These are phyloP conservation scores for Corythoichthys haematopterus DNA, from an alignment of 2,113 vertebrate genomes.

Conservation along the genomic window DNA sequence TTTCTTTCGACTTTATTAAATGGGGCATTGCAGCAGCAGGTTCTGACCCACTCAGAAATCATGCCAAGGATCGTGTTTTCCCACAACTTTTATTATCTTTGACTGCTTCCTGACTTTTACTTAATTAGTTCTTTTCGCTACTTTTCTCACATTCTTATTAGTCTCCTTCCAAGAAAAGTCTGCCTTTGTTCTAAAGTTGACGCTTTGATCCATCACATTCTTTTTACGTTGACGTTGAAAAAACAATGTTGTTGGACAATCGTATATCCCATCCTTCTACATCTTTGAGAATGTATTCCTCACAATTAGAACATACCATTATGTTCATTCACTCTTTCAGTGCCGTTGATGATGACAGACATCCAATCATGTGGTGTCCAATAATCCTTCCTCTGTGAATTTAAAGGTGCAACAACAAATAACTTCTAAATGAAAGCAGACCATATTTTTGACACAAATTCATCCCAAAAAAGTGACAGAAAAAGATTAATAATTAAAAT, in stretches of 20 bases:
- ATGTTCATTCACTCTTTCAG: neutral
- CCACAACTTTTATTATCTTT: slow-evolving; percentile 21
- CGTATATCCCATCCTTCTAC: neutral
- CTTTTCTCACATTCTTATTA: slow-evolving; percentile 5
- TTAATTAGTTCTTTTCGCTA: slow-evolving; percentile 19
- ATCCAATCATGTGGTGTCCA: too few relatives aligned
- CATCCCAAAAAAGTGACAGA: too few relatives aligned
- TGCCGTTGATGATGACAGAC: neutral
- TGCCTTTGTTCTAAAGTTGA: slow-evolving; percentile 8
- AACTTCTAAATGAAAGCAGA: too few relatives aligned
- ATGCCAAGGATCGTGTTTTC: slow-evolving; percentile 24
- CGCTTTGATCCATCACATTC: neutral
- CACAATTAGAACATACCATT: neutral
- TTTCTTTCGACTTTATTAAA: slow-evolving; percentile 28
- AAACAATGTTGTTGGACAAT: neutral
- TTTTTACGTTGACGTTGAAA: neutral
- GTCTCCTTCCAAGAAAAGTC: neutral
- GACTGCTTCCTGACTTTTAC: slow-evolving; percentile 12
- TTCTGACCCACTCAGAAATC: slow-evolving; percentile 16
- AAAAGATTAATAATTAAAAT: too few relatives aligned
- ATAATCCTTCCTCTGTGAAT: too few relatives aligned
- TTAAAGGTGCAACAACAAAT: too few relatives aligned
- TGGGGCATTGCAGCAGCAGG: slow-evolving; percentile 29
- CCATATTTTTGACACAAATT: too few relatives aligned
- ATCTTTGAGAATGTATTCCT: neutral